phyloP scores from a whole-genome alignment of 2,113 vertebrate genomes.

The Marcusenius ussheri region DNA sequence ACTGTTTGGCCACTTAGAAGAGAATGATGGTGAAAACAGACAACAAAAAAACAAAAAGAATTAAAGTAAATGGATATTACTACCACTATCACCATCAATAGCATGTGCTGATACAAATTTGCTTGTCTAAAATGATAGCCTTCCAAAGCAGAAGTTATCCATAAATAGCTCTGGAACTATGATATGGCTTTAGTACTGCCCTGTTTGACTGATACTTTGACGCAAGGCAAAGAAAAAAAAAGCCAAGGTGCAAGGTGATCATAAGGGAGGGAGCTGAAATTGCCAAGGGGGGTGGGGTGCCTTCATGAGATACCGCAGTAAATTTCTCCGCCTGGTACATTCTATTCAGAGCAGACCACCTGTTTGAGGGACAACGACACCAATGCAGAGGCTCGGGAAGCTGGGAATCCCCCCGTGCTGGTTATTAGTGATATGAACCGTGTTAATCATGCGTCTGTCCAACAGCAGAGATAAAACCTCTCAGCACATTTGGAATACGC shows the following conservation, averaged over 20 bases:
- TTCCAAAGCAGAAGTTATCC: not conserved
- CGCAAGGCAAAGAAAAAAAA: not conserved
- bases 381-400: not conserved
- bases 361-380: not conserved
- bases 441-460: not conserved
- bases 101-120: not conserved
- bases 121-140: not conserved
- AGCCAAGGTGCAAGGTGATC: not conserved
- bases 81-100: not conserved
- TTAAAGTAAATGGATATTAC: not conserved
- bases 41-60: not conserved
- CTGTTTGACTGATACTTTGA: not conserved
- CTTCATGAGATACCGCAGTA: not conserved
- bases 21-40: not conserved
- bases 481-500: not conserved
- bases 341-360: not conserved
- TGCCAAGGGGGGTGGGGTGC: not conserved
- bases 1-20: not conserved
- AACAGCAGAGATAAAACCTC: not conserved
- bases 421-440: not conserved
- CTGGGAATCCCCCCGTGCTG: not conserved
- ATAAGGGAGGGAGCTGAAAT: not conserved
- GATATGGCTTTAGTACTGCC: not conserved
- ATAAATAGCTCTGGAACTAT: not conserved
- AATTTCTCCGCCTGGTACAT: not conserved